phyloP scores from a whole-genome alignment of 1,140 invertebrate genomes.

The Brachionus paranguensis region DNA sequence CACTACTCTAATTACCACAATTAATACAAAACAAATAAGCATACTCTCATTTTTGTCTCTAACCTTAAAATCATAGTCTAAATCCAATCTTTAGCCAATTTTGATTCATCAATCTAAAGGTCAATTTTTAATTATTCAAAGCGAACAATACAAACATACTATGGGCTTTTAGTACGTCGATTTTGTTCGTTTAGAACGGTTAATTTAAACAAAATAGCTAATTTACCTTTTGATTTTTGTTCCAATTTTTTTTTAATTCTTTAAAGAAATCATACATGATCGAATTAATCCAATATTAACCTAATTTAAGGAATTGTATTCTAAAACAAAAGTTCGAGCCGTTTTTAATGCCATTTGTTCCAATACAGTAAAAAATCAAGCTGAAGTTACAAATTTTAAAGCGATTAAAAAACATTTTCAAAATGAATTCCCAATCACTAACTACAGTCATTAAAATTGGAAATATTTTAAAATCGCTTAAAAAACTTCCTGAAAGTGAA shows the following conservation, averaged over 20 bases:
- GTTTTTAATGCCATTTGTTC: not conserved
- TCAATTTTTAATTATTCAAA: slow-evolving; percentile 8
- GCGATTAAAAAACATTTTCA: not conserved
- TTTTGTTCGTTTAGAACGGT: not conserved
- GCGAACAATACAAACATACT: not conserved
- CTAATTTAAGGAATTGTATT: not conserved
- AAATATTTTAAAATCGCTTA: slow-evolving; percentile 17
- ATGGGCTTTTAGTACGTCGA: not conserved
- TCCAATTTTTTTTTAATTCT: not conserved
- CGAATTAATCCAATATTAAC: not conserved
- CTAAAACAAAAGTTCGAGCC: not conserved
- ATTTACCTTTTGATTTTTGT: slow-evolving; percentile 14
- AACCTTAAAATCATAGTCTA: not conserved
- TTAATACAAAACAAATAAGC: not conserved
- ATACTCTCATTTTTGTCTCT: not conserved
- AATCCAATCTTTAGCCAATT: not conserved
- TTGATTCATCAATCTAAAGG: not conserved
- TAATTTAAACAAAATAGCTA: slow-evolving; percentile 24
- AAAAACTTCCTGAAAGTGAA: slow-evolving; percentile 27
- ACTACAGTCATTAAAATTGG: slow-evolving; percentile 25
- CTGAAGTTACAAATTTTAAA: slow-evolving; percentile 24
- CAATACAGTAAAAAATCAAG: not conserved
- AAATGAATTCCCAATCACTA: slow-evolving; percentile 26
- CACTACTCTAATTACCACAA: not conserved
- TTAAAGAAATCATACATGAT: not conserved